These are phyloP conservation scores for Pissodes strobi DNA, from an alignment of 1,140 invertebrate genomes.

Conservation along the genomic window DNA sequence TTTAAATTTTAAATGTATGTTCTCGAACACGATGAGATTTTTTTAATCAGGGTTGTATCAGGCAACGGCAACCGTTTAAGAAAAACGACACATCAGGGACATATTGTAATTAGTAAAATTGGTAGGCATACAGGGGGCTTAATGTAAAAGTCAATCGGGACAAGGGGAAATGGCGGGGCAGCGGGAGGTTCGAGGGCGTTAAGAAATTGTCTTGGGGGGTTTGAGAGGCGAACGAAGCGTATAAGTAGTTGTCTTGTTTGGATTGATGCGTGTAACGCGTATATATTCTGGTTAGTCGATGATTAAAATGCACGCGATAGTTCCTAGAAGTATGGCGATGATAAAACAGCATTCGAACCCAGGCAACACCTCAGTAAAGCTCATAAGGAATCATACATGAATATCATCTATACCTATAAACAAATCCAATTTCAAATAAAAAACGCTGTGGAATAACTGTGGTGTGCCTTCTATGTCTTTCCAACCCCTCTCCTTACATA, in stretches of 20 bases:
- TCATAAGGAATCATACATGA: too few species aligned
- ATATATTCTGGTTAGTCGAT: too few species aligned
- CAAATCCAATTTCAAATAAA: too few species aligned
- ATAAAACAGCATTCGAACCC: not conserved
- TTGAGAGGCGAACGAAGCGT: not conserved
- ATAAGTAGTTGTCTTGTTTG: too few species aligned
- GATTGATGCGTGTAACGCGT: too few species aligned
- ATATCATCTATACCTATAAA: too few species aligned
- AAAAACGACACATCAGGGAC: conserved; percentile 34
- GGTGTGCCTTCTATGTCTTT: not conserved
- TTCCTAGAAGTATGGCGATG: not conserved
- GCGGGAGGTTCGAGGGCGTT: not conserved
- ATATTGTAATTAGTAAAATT: conserved; percentile 37
- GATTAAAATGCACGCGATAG: too few species aligned
- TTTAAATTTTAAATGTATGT: too few species aligned
- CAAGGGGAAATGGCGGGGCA: not conserved
- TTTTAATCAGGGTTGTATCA: conserved; percentile 26
- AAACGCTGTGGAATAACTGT: not conserved
- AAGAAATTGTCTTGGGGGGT: conserved; percentile 23
- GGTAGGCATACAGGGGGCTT: conserved; percentile 9
- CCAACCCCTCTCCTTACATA: not conserved
- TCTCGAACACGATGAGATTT: too few species aligned
- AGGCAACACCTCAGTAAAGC: not conserved
- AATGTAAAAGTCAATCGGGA: conserved; percentile 35
- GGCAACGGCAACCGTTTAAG: conserved; percentile 27